Base-by-base conservation (phyloP, 2,888 invertebrate species). In the Nymphalis urticae region DNA sequence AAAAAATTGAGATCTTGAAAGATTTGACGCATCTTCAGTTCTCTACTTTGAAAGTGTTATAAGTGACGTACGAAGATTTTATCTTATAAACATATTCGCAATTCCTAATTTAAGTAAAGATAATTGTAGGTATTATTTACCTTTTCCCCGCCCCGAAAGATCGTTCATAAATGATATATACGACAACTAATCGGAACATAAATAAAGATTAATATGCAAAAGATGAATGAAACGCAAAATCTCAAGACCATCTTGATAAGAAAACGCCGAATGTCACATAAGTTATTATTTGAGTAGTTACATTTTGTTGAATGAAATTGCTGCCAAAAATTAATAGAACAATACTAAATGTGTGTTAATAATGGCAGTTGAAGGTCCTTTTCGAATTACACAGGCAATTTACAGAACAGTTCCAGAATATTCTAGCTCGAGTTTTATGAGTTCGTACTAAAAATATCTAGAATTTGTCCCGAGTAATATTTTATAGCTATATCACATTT, bases 301-400 rank as follows among this genome's bases (percentile, higher is more conserved):
- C 24, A 64, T 62, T 70, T 56, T 58, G 54, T 50, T 68, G 32
- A 42, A 54, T 36, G 50, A 17, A 47, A 21, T 27, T 27, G 48
- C 66, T 72, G 72, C 72, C 72, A 72, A 72, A 72, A 70, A 70
- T 70, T 66, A 69, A 70, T 70, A 70, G 63, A 65, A 70, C 68
- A 68, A 62, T 67, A 63, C 53, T 64, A 62, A 66, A 51, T 60
- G 59, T 61, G 65, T 61, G 67, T 70, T 70, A 72, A 66, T 72
- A 70, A 64, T 56, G 72, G 61, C 67, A 64, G 72, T 62, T 71
- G 71, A 71, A 71, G 71, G 71, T 70, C 63, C 67, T 60, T 72
- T 65, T 65, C 64, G 62, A 65, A 65, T 63, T 72, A 62, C 67
- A 64, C 58, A 70, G 53, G 62, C 62, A 59, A 68, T 70, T 70